Conservation (phyloP, 2,797 vertebrate species). For the Enteromius afrohamiltoni region DNA sequence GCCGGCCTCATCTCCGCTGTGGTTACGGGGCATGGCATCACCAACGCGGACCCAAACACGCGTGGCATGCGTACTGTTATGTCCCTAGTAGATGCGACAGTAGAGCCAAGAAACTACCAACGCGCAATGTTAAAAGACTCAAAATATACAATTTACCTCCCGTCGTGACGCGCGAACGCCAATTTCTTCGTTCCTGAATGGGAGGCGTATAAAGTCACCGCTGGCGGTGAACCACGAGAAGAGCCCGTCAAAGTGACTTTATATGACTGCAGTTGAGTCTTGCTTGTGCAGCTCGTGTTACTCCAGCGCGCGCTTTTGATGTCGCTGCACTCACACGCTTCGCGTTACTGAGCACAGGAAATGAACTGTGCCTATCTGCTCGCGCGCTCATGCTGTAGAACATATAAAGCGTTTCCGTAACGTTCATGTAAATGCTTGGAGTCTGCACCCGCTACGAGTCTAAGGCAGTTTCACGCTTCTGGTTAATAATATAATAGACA, state of each 20-base stretch:
- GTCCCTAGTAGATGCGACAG: not conserved
- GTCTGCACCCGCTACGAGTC: not conserved
- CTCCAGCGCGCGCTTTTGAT: constrained; percentile 27
- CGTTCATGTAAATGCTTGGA: not conserved
- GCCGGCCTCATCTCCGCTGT: constrained; percentile 89
- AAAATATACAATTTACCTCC: constrained; percentile 2
- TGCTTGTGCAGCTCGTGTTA: constrained; percentile 19
- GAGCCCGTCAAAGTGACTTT: constrained; percentile 30
- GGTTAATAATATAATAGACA: not conserved
- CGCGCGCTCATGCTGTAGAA: not conserved
- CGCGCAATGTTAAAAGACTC: not conserved
- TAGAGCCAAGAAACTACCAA: constrained; percentile 11
- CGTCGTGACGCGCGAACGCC: not conserved
- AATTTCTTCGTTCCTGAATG: constrained; percentile 1
- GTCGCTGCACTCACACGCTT: constrained; percentile 8
- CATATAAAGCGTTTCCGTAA: not conserved
- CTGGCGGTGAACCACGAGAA: not conserved
- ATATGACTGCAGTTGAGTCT: not conserved
- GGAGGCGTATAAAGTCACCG: not conserved
- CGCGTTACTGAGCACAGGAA: constrained; percentile 36
- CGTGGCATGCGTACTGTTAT: constrained; percentile 65
- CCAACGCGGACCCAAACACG: constrained; percentile 67
- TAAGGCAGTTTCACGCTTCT: not conserved
- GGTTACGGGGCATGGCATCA: constrained; percentile 96
- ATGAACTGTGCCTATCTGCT: constrained; percentile 1